A percentile compares a stretch with the other conserved stretches of the same genome.
phyloP scores from a whole-genome alignment of 2,113 vertebrate genomes.

The Paraplagusia blochii region DNA sequence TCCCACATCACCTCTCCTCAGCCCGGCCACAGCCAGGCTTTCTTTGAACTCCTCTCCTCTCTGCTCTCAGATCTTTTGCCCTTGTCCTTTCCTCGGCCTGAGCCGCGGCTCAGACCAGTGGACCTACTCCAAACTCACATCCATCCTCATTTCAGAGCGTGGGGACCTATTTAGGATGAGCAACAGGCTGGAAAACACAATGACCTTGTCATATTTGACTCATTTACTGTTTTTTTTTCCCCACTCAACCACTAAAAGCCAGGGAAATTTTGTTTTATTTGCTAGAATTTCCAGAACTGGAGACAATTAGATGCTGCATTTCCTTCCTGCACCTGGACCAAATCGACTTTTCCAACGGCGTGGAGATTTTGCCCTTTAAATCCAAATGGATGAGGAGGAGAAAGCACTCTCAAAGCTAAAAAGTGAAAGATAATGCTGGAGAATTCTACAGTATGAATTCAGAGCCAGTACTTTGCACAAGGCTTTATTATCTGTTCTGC shows the following conservation, averaged over 20 bases:
- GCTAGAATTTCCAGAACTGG: constrained; percentile 18
- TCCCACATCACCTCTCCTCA: constrained; percentile 15
- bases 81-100: constrained; percentile 41
- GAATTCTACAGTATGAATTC: constrained; percentile 30
- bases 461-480: constrained; percentile 29
- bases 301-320: neutral
- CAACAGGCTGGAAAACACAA: constrained; percentile 63
- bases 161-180: constrained; percentile 59
- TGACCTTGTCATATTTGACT: constrained; percentile 68
- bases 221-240: constrained; percentile 58
- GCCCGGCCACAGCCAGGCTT: constrained; percentile 18
- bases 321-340: neutral
- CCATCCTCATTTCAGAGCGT: constrained; percentile 63
- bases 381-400: constrained; percentile 7
- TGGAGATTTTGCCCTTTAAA: constrained; percentile 17
- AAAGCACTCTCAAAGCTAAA: constrained; percentile 23
- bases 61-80: constrained; percentile 44
- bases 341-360: constrained; percentile 16
- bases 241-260: constrained; percentile 23
- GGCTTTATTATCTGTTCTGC: constrained; percentile 43
- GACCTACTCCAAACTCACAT: constrained; percentile 54
- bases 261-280: constrained; percentile 34
- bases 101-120: constrained; percentile 44
- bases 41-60: constrained; percentile 26
- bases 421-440: constrained; percentile 39